phyloP scores from a whole-genome alignment of 2,888 invertebrate species.

The Aradus depressus region DNA sequence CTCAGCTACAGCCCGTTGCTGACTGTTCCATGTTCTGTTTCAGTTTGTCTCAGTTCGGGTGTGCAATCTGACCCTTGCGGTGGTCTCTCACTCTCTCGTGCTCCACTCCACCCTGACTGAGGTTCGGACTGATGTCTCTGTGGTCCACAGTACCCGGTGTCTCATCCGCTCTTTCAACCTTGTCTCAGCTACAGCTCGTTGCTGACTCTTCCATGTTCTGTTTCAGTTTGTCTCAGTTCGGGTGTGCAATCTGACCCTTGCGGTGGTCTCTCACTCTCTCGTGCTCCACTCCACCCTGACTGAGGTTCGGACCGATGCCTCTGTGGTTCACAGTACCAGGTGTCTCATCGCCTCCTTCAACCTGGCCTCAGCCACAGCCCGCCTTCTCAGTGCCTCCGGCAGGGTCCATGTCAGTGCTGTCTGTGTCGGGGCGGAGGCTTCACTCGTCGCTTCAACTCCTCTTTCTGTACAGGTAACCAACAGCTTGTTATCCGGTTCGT shows the following conservation, averaged over 20 bases:
- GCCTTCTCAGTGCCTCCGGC: constrained; percentile 52
- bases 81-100: constrained; percentile 52
- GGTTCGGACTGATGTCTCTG: constrained; percentile 55
- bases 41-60: constrained; percentile 80
- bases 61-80: constrained; percentile 54
- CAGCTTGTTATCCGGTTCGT: too few species aligned
- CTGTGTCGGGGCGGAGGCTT: constrained; percentile 56
- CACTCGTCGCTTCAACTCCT: constrained; percentile 69
- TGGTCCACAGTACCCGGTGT: constrained; percentile 54
- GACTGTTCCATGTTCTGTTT: constrained; percentile 25
- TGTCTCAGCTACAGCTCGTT: constrained; percentile 47
- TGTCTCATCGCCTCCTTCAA: constrained; percentile 62
- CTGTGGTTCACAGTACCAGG: constrained; percentile 55
- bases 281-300: constrained; percentile 57
- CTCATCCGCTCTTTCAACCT: constrained; percentile 62
- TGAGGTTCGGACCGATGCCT: constrained; percentile 56
- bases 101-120: constrained; percentile 60
- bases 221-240: constrained; percentile 74
- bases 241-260: constrained; percentile 57
- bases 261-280: constrained; percentile 52
- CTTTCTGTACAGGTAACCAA: constrained; percentile 75
- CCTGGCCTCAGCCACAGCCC: constrained; percentile 49
- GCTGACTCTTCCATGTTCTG: constrained; percentile 10
- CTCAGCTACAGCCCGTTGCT: constrained; percentile 44
- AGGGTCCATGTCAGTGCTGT: constrained; percentile 15